Base-by-base conservation (phyloP, 2,888 invertebrate genomes). In the Tipula lateralis region DNA sequence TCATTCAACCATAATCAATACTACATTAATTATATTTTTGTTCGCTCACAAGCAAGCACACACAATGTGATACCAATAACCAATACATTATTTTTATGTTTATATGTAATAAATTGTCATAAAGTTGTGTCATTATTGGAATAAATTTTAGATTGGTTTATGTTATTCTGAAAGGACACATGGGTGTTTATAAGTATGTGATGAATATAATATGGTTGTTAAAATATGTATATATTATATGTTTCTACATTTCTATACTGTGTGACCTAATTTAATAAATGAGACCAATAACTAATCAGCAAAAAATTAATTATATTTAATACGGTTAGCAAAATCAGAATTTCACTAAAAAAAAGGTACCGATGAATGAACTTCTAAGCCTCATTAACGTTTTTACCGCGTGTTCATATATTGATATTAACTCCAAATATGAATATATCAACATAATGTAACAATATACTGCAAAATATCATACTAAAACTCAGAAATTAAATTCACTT, bases 41-140 rank as follows among this genome's bases (percentile, higher is more conserved):
- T 66, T 5, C 24, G 24, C 66, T 66, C 66, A 9, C 24, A 24
- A 66, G 66, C n/a, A n/a, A 44, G 44, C 66, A 66, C 24, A n/a
- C n/a, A 66, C 66, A 66, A 66, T 66, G 66, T 66, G 66, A 66
- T 66, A 66, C 66, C 66, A 66, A 66, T 66, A 66, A 66, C 66
- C 66, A 66, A 66, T 24, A 66, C 24, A 66, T 66, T 66, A 66
- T 66, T 66, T 66, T 66, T 66, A 66, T 66, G 66, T 66, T 66
- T 66, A 66, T 66, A 24, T 66, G 66, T 66, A 66, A 66, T 66
- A 66, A 66, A 66, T 66, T 24, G 66, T 66, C 66, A 66, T 66
- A 66, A 66, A 66, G 66, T 66, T 66, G 66, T 66, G 24, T 50
- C 44, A 50, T 50, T 66, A 66, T 66, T 66, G 66, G 66, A 66